Conservation (phyloP, 2,888 invertebrate genomes). For the Himalopsyche kuldschensis region DNA sequence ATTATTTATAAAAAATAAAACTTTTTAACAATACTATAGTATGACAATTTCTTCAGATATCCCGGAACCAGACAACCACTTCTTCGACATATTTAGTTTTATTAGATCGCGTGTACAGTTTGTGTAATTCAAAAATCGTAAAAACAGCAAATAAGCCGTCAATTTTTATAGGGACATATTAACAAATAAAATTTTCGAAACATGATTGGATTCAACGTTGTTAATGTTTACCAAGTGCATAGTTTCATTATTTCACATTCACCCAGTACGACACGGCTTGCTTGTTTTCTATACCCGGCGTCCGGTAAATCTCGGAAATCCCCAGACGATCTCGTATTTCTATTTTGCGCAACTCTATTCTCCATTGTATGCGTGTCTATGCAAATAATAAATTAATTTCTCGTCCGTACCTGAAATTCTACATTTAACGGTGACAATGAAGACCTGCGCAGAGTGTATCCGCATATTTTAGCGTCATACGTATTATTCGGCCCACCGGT, state of each 20-base stretch:
- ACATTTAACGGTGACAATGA: slow-evolving; percentile 14
- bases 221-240: background rate
- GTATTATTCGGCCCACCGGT: background rate
- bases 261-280: background rate
- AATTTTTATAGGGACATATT: too few relatives aligned
- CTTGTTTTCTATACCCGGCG: background rate
- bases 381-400: slow-evolving; percentile 18
- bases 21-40: too few relatives aligned
- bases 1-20: too few relatives aligned
- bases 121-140: too few relatives aligned
- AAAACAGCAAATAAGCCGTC: too few relatives aligned
- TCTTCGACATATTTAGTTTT: too few relatives aligned
- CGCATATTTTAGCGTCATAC: background rate
- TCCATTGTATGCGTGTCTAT: background rate
- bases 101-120: too few relatives aligned
- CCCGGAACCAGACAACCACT: too few relatives aligned
- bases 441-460: background rate
- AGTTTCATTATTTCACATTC: background rate
- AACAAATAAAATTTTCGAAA: too few relatives aligned
- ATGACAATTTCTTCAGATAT: too few relatives aligned
- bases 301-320: background rate
- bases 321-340: background rate
- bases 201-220: background rate
- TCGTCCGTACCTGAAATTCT: slow-evolving; percentile 22
- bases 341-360: background rate